phyloP scores from a whole-genome alignment of 2,797 vertebrate genomes.

The Chelonia mydas region DNA sequence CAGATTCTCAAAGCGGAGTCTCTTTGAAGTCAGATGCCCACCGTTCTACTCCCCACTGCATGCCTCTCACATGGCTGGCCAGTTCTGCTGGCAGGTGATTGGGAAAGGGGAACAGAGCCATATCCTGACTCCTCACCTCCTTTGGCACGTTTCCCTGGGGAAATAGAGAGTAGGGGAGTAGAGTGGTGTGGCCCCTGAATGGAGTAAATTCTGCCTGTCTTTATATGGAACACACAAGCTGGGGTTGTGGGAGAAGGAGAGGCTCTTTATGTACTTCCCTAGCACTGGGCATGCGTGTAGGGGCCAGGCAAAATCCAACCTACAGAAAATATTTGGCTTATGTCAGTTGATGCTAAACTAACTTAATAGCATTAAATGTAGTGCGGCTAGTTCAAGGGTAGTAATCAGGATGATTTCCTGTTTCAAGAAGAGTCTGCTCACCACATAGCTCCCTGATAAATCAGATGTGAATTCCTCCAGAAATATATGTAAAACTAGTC shows the following conservation, averaged over 20 bases:
- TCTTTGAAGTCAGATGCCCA: not conserved
- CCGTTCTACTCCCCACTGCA: not conserved
- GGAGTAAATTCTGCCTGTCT: not conserved
- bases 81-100: not conserved
- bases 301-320: not conserved
- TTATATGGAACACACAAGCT: conserved; percentile 15
- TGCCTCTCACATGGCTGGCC: conserved; percentile 12
- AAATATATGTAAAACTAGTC: not conserved
- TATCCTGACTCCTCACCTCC: not conserved
- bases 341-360: not conserved
- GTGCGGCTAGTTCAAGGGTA: not conserved
- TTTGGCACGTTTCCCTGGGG: not conserved
- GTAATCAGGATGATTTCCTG: not conserved
- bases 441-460: not conserved
- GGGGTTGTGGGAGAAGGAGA: not conserved
- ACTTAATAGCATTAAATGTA: not conserved
- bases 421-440: not conserved
- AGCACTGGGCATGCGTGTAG: not conserved
- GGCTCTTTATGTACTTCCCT: not conserved
- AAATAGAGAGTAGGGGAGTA: not conserved
- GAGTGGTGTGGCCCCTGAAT: not conserved
- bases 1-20: not conserved
- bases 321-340: not conserved
- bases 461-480: not conserved
- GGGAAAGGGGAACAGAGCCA: not conserved